Percentiles rank a stretch among this genome's conserved stretches.
These are phyloP conservation scores for Hippopotamus amphibius DNA, from an alignment of 2,113 vertebrate species.

Conservation along the genomic window DNA sequence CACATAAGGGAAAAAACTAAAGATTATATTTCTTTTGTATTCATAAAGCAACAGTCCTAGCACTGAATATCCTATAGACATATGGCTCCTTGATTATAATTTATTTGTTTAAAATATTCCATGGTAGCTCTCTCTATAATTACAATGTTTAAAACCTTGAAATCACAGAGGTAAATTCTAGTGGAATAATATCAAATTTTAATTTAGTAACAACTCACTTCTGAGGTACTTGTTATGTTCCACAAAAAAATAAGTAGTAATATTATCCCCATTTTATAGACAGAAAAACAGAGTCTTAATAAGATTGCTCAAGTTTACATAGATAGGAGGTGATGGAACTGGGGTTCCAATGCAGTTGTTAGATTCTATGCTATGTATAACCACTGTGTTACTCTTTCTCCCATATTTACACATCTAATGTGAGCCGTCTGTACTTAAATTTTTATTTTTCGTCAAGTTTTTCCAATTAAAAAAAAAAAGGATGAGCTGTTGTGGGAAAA, in stretches of 20 bases:
- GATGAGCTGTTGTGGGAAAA: not conserved
- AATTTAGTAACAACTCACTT: not conserved
- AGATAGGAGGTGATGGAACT: not conserved
- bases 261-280: not conserved
- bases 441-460: not conserved
- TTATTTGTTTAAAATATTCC: conserved; percentile 20
- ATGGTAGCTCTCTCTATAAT: not conserved
- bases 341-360: not conserved
- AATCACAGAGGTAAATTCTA: not conserved
- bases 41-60: not conserved
- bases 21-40: not conserved
- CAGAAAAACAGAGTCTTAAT: not conserved
- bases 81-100: not conserved
- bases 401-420: not conserved
- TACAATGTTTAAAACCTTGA: conserved; percentile 8
- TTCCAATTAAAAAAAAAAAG: conserved; percentile 5
- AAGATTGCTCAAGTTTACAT: not conserved
- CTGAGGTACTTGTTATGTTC: not conserved
- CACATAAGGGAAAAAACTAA: conserved; percentile 17
- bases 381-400: not conserved
- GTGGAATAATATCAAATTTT: not conserved
- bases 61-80: not conserved
- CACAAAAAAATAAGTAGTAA: not conserved
- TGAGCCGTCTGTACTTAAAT: not conserved
- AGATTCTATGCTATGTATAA: not conserved